Base-by-base conservation (phyloP, 2,888 invertebrate species). In the Rhamphomyia laevipes region DNA sequence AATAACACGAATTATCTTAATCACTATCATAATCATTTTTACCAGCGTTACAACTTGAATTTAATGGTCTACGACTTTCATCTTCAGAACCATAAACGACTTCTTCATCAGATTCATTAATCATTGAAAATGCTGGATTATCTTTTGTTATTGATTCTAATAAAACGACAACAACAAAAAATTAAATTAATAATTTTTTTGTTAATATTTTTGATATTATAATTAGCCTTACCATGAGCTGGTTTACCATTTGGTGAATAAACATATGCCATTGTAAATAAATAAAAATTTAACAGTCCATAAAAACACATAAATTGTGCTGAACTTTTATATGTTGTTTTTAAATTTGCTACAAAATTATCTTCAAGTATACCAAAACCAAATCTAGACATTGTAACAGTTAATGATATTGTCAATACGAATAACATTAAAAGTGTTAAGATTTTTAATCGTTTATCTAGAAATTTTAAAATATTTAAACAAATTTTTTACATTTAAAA, bases 101-200 rank as follows among this genome's bases (percentile, higher is more conserved):
- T 57, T 93, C 93, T 69, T 96, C 96, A 64, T 96, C 96, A 0
- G 94, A 95, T 65, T 97, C 96, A 71, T 96, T 96, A 60, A 96
- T 69, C 95, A 97, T 96, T 18, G 95, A 95, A 71, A 96, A 90
- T 12, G 94, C 88, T 44, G 96, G 95, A 74, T 96, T 95, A 74
- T 96, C 96, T 73, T 94, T 95, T 46, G 91, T 89, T 58, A 96
- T 89, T 45, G 87, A 81, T 45, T 88, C 80, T 71, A 94, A 50
- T 31, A n/a, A n/a, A n/a, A n/a, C n/a, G n/a, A 42, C 45, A 38
- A 47, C 10, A 4, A 46, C 23, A 23, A 16, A 30, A 49, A 37
- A 35, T 31, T 5, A 47, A 43, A 41, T 27, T 7, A 21, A 49
- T 16, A 17, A 15, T 15, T 38, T 38, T 6, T 23, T n/a, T 18